Evolutionary conservation across 2,113 vertebrate species (phyloP), one percentile per base, ranked within the genome.

Genomic region (Alethe castanea): DNA sequence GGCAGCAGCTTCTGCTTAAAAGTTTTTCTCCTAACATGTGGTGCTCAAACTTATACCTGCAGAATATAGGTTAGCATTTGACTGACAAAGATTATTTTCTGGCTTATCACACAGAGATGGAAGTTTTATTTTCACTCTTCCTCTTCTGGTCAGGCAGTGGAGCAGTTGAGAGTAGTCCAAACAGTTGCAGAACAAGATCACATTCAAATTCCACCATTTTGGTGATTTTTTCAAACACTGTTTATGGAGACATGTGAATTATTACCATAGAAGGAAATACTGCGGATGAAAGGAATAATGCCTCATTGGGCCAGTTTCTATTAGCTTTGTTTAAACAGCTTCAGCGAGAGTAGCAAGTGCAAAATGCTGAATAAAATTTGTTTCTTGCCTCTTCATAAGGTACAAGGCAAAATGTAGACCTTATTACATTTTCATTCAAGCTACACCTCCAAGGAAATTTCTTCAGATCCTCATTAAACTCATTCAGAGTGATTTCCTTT

Each of bases 401-500:
- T 66, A n/a, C 35, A 72, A 93, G 44, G 74, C 36, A 72, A 84
- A 93, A 88, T 74, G 50, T 72, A 74, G 67, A 76, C 16, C 26
- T 47, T 83, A 47, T 94, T 93, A 86, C 50, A 67, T 96, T 95
- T 91, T 95, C 42, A 88, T 94, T 95, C 44, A 52, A 82, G 45
- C 45, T 88, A 66, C 56, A 59, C n/a, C 36, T 85, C 67, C 90
- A 94, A 81, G 67, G 76, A 53, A 67, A 50, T 94, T 95, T 91
- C 61, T 94, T 61, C 73, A 86, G 72, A 88, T 67, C 45, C 72
- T 86, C 76, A 88, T 96, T 94, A 94, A 94, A 88, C 47, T 91
- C 40, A 76, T 96, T 91, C 65, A 77, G 81, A 67, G n/a, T 1
- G 0, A 35, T 92, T 95, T 95, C 80, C 56, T 86, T 92, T 96